A percentile compares a stretch with the other conserved stretches of the same genome.
Evolutionary conservation across 2,113 vertebrate genomes (phyloP).

Genomic region (Conger conger): DNA sequence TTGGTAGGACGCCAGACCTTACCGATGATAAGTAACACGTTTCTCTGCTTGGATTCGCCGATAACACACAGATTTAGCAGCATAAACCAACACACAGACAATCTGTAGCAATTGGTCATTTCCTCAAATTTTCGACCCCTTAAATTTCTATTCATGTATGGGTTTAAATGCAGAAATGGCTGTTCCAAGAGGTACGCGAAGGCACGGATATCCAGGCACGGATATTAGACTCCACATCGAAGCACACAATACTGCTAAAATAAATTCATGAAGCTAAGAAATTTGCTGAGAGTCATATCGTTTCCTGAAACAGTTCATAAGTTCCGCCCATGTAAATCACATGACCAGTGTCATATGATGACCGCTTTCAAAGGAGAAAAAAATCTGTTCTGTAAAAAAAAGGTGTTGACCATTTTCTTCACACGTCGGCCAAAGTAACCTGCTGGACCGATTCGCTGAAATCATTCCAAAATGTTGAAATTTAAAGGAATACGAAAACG

Average conservation of each 20-base stretch:
- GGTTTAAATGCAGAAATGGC: background rate
- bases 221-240: background rate
- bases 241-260: background rate
- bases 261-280: too few relatives aligned
- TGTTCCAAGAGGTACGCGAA: background rate
- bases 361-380: background rate
- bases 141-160: background rate
- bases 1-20: slow-evolving; percentile 29
- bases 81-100: slow-evolving; percentile 16
- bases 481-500: background rate
- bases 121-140: background rate
- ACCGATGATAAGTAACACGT: slow-evolving; percentile 75
- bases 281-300: background rate
- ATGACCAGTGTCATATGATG: slow-evolving; percentile 46
- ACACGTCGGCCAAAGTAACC: background rate
- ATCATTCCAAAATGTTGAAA: background rate
- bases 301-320: slow-evolving; percentile 44
- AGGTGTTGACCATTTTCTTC: background rate
- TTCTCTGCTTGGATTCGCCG: slow-evolving; percentile 51
- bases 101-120: background rate
- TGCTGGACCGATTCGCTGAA: background rate
- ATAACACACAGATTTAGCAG: background rate
- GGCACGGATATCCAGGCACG: background rate
- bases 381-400: background rate
- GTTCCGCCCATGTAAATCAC: slow-evolving; percentile 33